Base-by-base conservation (phyloP, 1,140 invertebrate species). In the Cyphomyrmex costatus region DNA sequence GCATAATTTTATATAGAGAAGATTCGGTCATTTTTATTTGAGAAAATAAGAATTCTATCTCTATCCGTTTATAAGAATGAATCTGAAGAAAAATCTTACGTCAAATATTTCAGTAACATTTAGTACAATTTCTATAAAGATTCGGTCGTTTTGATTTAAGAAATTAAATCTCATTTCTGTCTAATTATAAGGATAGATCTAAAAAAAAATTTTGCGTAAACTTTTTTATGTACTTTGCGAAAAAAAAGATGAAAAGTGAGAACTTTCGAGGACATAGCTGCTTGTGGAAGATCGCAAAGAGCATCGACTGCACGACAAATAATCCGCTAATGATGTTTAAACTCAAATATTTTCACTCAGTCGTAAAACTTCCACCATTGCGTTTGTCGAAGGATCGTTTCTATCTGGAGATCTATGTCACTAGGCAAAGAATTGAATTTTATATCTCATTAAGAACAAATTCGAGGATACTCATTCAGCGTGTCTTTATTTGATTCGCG, bases 261-360 rank as follows among this genome's bases (percentile, higher is more conserved):
- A 70, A 27, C 21, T 51, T 53, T 86, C 61, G 71, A 74, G 49
- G 73, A 51, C 49, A 61, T 12, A 33, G 0, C 8, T 49, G 12
- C 65, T 8, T 19, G 30, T 33, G 2, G 82, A 88, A 88, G 86
- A 56, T 58, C 36, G 30, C 33, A 16, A 3, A 46, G 61, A 66
- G n/a, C 65, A 86, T 24, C 33, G 46, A 80, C 70, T 71, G 27
- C 30, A 49, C 12, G 83, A 60, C 76, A 82, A 89, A 89, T 27
- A 82, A 53, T 12, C 33, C 56, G 82, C 3, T 78, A 65, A 51
- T 68, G 60, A 46, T 86, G 46, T 89, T 89, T 89, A 78, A 33
- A 33, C 56, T 66, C 87, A 86, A 83, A 86, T 70, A 83, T 89
- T 89, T 78, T 73, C 84, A 51, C 27, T 73, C 27, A 14, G 19